Conservation (phyloP, 2,797 vertebrate species). For the Peromyscus attwateri region DNA sequence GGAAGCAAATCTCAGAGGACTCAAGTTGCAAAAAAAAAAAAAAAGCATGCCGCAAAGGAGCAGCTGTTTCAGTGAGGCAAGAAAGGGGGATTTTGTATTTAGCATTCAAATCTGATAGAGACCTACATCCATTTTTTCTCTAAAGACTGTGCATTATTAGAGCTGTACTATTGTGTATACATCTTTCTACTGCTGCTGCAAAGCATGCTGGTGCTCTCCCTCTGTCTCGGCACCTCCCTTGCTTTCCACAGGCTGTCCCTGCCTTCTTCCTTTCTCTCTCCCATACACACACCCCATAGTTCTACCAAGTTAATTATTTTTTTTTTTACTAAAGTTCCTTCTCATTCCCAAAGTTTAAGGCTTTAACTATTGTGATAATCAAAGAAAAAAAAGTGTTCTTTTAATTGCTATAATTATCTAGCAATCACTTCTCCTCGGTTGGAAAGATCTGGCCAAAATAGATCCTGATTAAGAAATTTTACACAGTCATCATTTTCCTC, state of each 20-base stretch:
- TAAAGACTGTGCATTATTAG: not conserved
- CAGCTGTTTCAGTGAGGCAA: not conserved
- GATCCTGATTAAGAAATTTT: not conserved
- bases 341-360: not conserved
- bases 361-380: conserved; percentile 5
- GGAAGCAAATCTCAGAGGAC: conserved; percentile 66
- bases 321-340: conserved; percentile 44
- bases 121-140: not conserved
- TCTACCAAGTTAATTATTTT: conserved; percentile 22
- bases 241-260: not conserved
- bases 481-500: conserved; percentile 32
- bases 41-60: not conserved
- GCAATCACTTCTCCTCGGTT: not conserved
- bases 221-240: not conserved
- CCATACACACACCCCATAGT: not conserved
- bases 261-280: not conserved
- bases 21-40: not conserved
- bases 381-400: conserved; percentile 21
- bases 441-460: conserved; percentile 45
- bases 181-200: not conserved
- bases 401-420: conserved; percentile 38
- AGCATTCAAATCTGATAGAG: not conserved
- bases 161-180: not conserved
- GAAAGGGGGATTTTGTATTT: not conserved
- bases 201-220: not conserved